phyloP scores from a whole-genome alignment of 2,888 invertebrate species.

The Mongoloraphidia duomilia region DNA sequence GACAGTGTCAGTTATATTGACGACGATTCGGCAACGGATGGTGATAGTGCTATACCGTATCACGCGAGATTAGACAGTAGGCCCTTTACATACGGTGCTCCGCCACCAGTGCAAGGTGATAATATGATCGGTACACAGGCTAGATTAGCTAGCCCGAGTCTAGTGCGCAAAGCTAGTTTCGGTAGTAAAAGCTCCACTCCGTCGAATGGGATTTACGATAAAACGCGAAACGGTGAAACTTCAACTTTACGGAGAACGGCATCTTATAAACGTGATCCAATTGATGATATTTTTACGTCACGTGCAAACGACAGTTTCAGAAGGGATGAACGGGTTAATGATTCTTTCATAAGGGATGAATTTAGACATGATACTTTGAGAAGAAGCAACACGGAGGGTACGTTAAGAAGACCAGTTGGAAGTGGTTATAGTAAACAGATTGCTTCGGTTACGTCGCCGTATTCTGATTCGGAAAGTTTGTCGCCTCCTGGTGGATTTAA shows the following conservation, averaged over 20 bases:
- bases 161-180: conserved; percentile 58
- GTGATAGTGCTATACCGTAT: conserved; percentile 64
- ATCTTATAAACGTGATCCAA: conserved; percentile 21
- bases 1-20: conserved; percentile 30
- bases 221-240: too few species aligned
- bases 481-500: conserved; percentile 29
- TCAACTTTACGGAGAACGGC: conserved; percentile 8
- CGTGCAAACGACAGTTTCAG: conserved; percentile 26
- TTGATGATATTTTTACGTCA: conserved; percentile 30
- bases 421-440: conserved; percentile 16
- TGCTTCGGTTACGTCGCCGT: conserved; percentile 23
- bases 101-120: conserved; percentile 21
- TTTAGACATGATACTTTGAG: conserved; percentile 26
- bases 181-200: conserved; percentile 22
- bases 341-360: not conserved
- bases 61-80: conserved; percentile 81
- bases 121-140: conserved; percentile 54
- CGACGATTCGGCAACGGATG: conserved; percentile 27
- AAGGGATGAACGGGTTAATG: conserved; percentile 18
- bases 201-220: not conserved
- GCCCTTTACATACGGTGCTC: conserved; percentile 74
- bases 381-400: conserved; percentile 28
- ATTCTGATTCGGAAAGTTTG: conserved; percentile 29
- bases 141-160: conserved; percentile 68
- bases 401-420: conserved; percentile 24